Conservation (phyloP, 2,113 vertebrate species). For the Dicerorhinus sumatrensis region DNA sequence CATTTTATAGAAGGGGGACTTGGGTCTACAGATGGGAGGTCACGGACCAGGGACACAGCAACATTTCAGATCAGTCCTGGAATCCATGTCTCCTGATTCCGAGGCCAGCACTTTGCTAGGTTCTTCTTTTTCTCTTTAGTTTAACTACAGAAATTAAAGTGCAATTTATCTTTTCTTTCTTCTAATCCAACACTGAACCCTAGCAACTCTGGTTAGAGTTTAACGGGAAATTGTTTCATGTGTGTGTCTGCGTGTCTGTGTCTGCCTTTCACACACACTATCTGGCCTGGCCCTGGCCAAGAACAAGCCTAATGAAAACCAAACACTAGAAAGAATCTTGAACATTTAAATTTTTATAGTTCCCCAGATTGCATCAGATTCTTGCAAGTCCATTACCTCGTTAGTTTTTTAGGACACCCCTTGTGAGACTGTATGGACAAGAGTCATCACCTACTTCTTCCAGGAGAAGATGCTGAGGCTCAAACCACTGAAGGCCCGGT, state of each 20-base stretch:
- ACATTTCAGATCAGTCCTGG: neutral
- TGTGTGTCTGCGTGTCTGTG: neutral
- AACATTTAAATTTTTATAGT: neutral
- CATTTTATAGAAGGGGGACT: neutral
- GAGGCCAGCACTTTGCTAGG: neutral
- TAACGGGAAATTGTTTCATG: neutral
- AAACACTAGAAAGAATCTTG: neutral
- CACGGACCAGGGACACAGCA: neutral
- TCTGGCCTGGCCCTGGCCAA: neutral
- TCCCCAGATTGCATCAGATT: neutral
- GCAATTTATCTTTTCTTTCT: neutral
- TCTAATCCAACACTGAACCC: neutral
- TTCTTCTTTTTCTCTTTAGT: neutral
- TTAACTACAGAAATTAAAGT: neutral
- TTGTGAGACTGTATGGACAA: neutral
- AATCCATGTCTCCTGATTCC: neutral
- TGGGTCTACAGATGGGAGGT: neutral
- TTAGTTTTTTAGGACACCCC: neutral
- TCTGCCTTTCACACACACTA: neutral
- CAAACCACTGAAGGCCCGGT: neutral
- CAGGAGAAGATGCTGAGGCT: neutral
- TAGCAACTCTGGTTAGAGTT: neutral
- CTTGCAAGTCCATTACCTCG: neutral
- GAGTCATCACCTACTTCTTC: neutral
- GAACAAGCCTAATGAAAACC: slow-evolving; percentile 37